Evolutionary conservation across 2,113 vertebrate genomes (phyloP).

Genomic region (Capra hircus): DNA sequence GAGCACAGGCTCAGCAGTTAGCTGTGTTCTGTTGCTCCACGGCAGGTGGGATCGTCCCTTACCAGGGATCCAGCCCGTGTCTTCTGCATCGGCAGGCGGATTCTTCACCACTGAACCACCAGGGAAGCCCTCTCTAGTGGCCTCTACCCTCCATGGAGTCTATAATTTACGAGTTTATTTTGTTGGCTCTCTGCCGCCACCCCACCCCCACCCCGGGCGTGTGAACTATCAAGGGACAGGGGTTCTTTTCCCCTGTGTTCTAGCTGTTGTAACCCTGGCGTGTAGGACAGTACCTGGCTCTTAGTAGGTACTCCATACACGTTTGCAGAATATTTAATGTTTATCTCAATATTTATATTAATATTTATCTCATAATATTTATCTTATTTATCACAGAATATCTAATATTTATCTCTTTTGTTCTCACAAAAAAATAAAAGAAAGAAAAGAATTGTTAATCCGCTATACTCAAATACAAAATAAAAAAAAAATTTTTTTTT

Average conservation of each 20-base stretch:
- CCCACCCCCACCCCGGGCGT: not conserved
- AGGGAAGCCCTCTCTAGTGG: not conserved
- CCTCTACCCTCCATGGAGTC: not conserved
- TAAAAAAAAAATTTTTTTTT: accelerated
- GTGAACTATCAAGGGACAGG: not conserved
- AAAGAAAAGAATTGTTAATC: not conserved
- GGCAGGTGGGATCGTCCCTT: not conserved
- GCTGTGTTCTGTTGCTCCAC: not conserved
- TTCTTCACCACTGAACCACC: not conserved
- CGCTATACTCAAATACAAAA: not conserved
- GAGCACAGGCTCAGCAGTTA: not conserved
- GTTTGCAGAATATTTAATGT: not conserved
- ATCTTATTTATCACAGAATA: not conserved
- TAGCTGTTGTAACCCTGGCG: not conserved
- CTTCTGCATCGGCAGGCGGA: not conserved
- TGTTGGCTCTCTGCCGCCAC: not conserved
- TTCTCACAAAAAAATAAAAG: not conserved
- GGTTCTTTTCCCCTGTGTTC: not conserved
- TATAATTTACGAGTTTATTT: not conserved
- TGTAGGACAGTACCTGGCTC: not conserved
- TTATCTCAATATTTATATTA: not conserved
- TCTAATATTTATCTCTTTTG: not conserved
- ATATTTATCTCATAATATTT: too few relatives aligned
- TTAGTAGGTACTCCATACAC: not conserved
- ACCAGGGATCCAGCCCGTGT: not conserved